phyloP scores from a whole-genome alignment of 2,797 vertebrate species.

The Lepilemur septentrionalis region DNA sequence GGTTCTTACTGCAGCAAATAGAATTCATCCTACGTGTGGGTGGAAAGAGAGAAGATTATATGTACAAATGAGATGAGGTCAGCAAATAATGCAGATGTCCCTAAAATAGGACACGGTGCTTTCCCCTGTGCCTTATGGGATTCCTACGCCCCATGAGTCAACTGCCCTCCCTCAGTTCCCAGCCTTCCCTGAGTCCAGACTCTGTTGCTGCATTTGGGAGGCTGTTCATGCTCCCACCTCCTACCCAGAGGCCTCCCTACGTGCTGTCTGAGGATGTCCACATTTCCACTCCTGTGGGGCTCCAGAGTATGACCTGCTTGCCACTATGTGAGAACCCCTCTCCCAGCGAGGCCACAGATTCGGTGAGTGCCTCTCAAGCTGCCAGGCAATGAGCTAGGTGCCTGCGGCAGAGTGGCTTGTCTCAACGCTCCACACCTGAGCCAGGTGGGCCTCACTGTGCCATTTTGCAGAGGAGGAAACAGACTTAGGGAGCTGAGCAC shows the following conservation, averaged over 20 bases:
- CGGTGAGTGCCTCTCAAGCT: neutral
- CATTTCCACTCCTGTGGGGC: neutral
- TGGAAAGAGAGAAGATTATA: neutral
- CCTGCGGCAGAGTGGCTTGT: neutral
- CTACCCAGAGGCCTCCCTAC: neutral
- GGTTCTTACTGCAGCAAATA: neutral
- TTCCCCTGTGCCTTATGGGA: neutral
- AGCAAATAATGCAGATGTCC: neutral
- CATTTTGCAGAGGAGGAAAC: neutral
- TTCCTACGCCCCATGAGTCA: neutral
- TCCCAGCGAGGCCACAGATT: neutral
- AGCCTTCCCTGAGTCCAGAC: neutral
- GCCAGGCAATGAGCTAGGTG: neutral
- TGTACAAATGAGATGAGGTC: neutral
- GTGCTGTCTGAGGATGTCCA: neutral
- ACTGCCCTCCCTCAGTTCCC: neutral
- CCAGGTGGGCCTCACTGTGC: neutral
- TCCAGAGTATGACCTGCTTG: neutral
- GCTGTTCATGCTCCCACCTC: neutral
- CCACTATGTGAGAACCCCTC: neutral
- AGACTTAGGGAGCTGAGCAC: neutral
- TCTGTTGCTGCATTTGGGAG: neutral
- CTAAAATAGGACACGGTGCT: neutral
- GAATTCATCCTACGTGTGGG: neutral
- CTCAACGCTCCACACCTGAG: neutral